phyloP scores from a whole-genome alignment of 2,797 vertebrate species.

The Kryptolebias ocellatus region DNA sequence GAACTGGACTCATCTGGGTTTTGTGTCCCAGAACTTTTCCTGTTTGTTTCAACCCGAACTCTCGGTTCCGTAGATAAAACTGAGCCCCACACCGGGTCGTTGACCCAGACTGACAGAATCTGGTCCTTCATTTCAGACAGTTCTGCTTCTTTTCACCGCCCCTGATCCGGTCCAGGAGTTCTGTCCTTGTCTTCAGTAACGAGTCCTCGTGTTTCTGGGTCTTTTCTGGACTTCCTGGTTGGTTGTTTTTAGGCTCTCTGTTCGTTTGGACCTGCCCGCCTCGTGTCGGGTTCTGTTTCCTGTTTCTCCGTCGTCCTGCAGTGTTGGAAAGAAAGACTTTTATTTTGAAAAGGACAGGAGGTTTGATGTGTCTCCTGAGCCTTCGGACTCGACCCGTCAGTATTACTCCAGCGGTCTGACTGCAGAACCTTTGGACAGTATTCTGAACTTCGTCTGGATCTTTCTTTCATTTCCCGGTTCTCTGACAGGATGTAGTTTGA shows the following conservation, averaged over 20 bases:
- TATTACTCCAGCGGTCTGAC: conserved; percentile 18
- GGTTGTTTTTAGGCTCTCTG: neutral
- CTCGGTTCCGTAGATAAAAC: neutral
- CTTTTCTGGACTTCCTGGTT: neutral
- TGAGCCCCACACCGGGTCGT: neutral
- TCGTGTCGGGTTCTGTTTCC: neutral
- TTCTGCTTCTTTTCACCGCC: neutral
- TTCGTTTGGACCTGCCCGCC: neutral
- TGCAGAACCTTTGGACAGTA: conserved; percentile 31
- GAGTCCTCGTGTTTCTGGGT: neutral
- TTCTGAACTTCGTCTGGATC: no score
- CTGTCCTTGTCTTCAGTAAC: neutral
- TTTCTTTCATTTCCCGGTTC: neutral
- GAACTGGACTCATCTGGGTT: neutral
- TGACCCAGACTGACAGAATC: neutral
- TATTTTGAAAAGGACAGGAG: neutral
- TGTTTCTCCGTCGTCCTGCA: no score
- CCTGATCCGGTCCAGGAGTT: neutral
- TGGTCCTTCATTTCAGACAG: conserved; percentile 4
- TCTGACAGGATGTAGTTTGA: conserved; percentile 19
- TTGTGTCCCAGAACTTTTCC: neutral
- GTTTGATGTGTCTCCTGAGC: neutral
- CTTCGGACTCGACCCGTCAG: neutral
- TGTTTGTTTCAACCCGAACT: neutral
- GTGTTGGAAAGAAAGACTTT: neutral